Base-by-base conservation (phyloP, 2,888 invertebrate species). In the Drosophila siamana region DNA sequence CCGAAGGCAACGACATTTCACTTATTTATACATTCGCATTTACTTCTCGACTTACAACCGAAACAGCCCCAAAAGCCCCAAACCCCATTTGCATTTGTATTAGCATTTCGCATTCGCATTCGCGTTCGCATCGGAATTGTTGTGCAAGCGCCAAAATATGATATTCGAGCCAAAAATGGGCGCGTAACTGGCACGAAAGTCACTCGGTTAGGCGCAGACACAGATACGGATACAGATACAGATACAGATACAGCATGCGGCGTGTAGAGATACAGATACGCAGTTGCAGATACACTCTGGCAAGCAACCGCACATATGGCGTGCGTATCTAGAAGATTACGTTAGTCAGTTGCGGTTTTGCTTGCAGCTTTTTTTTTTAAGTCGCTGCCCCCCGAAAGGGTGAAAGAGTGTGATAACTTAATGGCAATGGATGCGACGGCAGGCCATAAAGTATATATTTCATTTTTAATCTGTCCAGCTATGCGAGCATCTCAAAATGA, bases 251-350 rank as follows among this genome's bases (percentile, higher is more conserved):
- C 74, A n/a, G n/a, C n/a, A n/a, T n/a, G n/a, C n/a, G n/a, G 57
- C 44, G 26, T 47, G n/a, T 13, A 30, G 30, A 75, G 59, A 59
- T 61, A 57, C 69, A 78, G 76, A 79, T 65, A 47, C 56, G 52
- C 60, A 41, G 56, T 47, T 64, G 63, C 44, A 62, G 64, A 59
- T 59, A 47, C 78, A 50, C 56, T 26, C 11, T 47, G 51, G 28
- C 69, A 63, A 22, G 33, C 64, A 70, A 41, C 51, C 47, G 54
- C 65, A 61, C 73, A 80, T 72, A 71, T 84, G 80, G 83, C 63
- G 44, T 74, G 70, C 71, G 67, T 86, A 83, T 88, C 86, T 86
- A 59, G 74, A 74, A 85, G 85, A 85, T 85, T 78, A 85, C 86
- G 84, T 74, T 88, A 80, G 80, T 76, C 66, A 36, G 62, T 70